Evolutionary conservation across 2,113 vertebrate species (phyloP).

Genomic region (Apeltes quadracus): DNA sequence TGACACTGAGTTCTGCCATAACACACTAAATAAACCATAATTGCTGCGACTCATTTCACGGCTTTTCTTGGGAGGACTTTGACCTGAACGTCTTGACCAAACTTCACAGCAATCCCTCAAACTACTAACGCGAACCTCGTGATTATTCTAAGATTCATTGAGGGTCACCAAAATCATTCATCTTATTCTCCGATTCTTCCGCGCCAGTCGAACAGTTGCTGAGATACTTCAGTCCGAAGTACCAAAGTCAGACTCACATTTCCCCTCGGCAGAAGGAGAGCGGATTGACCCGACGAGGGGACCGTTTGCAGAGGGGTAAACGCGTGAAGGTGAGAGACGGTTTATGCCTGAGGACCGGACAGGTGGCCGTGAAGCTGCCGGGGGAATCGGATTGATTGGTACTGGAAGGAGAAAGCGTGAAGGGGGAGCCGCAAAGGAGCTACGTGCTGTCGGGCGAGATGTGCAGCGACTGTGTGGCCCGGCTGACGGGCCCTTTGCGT

Average conservation of each 20-base stretch:
- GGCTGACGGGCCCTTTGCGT: background rate
- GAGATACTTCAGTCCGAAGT: background rate
- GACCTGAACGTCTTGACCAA: background rate
- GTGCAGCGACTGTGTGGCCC: background rate
- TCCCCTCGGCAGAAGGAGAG: background rate
- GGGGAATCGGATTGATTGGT: conserved; percentile 34
- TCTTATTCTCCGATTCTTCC: too few species aligned
- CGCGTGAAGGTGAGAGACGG: conserved; percentile 15
- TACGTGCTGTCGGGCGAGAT: conserved; percentile 5
- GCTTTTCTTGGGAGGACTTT: background rate
- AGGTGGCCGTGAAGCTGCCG: conserved; percentile 19
- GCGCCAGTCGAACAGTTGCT: background rate
- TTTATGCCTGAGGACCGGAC: conserved; percentile 19
- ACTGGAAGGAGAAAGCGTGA: conserved; percentile 30
- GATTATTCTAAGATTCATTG: background rate
- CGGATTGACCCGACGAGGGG: background rate
- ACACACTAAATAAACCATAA: too few species aligned
- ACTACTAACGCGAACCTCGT: background rate
- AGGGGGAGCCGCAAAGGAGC: conserved; percentile 21
- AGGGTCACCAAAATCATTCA: background rate
- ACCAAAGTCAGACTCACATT: too few species aligned
- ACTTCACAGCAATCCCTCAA: background rate
- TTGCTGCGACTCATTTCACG: background rate
- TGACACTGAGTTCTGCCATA: background rate
- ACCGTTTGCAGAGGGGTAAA: background rate